A percentile compares a stretch with the other conserved stretches of the same genome.
These are phyloP conservation scores for Cynaeus angustus DNA, from an alignment of 2,888 invertebrate species.

Conservation along the genomic window DNA sequence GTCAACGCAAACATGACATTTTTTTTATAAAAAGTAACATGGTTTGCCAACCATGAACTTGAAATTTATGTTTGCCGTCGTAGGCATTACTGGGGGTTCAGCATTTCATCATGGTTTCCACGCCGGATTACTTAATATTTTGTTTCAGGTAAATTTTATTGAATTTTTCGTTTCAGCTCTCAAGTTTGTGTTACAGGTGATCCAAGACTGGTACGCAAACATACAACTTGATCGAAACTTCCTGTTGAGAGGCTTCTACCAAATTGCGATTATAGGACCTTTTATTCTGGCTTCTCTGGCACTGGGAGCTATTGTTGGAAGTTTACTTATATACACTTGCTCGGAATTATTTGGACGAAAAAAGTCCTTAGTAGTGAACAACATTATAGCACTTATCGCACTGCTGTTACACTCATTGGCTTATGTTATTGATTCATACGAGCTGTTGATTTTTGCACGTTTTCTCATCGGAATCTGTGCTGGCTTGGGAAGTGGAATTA, in stretches of 20 bases:
- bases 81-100: not conserved
- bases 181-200: conserved; percentile 2
- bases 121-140: conserved; percentile 2
- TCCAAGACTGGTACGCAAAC: not conserved
- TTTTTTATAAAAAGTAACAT: not conserved
- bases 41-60: not conserved
- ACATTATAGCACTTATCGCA: conserved; percentile 2
- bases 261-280: not conserved
- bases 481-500: conserved; percentile 9
- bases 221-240: not conserved
- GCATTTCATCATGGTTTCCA: conserved; percentile 18
- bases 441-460: conserved; percentile 19
- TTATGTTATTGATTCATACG: not conserved
- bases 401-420: not conserved
- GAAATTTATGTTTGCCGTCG: conserved; percentile 17
- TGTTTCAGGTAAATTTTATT: not conserved
- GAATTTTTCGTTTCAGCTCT: not conserved
- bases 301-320: conserved; percentile 24
- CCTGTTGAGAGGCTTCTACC: not conserved
- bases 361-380: conserved; percentile 7
- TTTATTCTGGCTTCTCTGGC: conserved; percentile 6
- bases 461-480: conserved; percentile 13
- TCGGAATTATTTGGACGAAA: conserved; percentile 15
- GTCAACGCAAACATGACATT: conserved; percentile 1
- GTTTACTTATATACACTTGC: conserved; percentile 1